A percentile compares a stretch with the other conserved stretches of the same genome.
Conservation (phyloP, 2,797 vertebrate genomes). For the Gadopsis marmoratus region DNA sequence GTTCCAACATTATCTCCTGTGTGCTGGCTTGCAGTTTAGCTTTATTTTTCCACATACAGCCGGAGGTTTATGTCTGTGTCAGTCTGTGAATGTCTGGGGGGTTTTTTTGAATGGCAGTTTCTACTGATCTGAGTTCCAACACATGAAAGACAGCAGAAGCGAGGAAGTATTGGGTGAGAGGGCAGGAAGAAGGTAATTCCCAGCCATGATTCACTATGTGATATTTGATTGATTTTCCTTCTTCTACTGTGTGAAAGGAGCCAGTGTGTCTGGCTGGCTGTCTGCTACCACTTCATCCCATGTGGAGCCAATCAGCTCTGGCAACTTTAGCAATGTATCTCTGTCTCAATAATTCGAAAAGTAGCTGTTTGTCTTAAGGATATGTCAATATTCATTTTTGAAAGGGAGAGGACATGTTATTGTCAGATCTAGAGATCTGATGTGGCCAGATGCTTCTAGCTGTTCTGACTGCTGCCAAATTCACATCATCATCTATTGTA, state of each 20-base stretch:
- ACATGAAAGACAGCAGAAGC: constrained; percentile 46
- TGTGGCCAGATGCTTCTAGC: not conserved
- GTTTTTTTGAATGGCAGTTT: constrained; percentile 31
- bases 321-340: constrained; percentile 19
- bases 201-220: constrained; percentile 52
- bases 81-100: constrained; percentile 17
- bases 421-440: constrained; percentile 16
- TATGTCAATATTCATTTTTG: not conserved
- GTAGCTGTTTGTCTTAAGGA: constrained; percentile 20
- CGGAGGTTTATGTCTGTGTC: constrained; percentile 1
- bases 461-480: not conserved
- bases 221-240: constrained; percentile 59
- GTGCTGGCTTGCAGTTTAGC: not conserved
- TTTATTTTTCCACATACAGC: constrained; percentile 9
- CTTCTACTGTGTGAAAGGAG: constrained; percentile 40
- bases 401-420: not conserved
- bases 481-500: not conserved
- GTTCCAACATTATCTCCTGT: not conserved
- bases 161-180: constrained; percentile 36
- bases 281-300: constrained; percentile 28
- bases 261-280: constrained; percentile 29
- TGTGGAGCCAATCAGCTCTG: constrained; percentile 23
- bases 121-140: constrained; percentile 36
- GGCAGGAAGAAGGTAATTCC: constrained; percentile 49
- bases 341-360: constrained; percentile 8